Evolutionary conservation across 2,797 vertebrate species (phyloP).

Genomic region (Molossus alvarezi): DNA sequence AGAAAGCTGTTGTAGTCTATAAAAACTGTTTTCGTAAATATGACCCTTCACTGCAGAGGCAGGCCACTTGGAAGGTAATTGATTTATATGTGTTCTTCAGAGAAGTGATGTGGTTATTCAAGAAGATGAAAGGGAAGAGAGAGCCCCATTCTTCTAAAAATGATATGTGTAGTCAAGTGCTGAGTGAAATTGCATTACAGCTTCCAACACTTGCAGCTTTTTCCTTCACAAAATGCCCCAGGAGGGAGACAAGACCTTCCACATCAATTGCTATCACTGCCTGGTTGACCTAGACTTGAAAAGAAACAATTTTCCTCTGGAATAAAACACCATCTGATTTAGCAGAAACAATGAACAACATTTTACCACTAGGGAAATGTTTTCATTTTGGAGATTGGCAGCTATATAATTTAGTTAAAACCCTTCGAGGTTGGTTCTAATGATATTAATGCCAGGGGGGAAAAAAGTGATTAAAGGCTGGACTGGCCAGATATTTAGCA

Average conservation of each 20-base stretch:
- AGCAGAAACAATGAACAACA: conserved; percentile 18
- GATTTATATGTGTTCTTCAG: conserved; percentile 55
- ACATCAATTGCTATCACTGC: not conserved
- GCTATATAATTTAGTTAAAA: conserved; percentile 45
- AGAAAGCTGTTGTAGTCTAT: conserved; percentile 47
- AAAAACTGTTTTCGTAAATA: conserved; percentile 67
- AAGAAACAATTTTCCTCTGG: conserved; percentile 51
- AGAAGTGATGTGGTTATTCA: conserved; percentile 33
- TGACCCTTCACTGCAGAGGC: not conserved
- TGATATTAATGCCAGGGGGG: not conserved
- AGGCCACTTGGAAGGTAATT: conserved; percentile 53
- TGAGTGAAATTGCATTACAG: not conserved
- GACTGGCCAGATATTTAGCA: conserved; percentile 9
- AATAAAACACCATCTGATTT: conserved; percentile 60
- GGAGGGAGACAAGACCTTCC: not conserved
- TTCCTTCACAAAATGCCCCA: not conserved
- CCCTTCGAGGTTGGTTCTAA: conserved; percentile 38
- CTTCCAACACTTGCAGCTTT: not conserved
- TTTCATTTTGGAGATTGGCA: conserved; percentile 63
- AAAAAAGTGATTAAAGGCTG: conserved; percentile 1
- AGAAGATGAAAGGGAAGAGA: not conserved
- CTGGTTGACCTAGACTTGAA: conserved; percentile 10
- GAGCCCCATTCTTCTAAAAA: conserved; percentile 39
- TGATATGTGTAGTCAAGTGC: not conserved
- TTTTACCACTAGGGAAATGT: conserved; percentile 48